A percentile compares a stretch with the other conserved stretches of the same genome.
Conservation (phyloP, 2,797 vertebrate genomes). For the Valencia hispanica region DNA sequence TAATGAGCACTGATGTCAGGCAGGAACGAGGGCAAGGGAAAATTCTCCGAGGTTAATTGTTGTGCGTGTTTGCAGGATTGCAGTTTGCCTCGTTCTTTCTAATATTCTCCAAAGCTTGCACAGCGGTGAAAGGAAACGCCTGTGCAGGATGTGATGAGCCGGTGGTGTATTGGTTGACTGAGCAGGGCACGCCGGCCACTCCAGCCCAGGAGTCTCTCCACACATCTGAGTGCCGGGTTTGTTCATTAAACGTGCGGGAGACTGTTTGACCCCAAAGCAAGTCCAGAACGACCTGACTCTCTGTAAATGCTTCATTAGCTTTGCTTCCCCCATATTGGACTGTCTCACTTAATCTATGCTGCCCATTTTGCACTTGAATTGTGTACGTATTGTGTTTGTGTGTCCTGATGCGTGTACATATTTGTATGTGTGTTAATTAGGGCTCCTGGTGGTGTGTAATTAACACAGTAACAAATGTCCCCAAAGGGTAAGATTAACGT, state of each 20-base stretch:
- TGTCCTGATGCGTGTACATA: conserved; percentile 43
- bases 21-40: conserved; percentile 30
- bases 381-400: conserved; percentile 52
- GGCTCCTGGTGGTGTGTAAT: conserved; percentile 82
- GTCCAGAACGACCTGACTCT: conserved; percentile 57
- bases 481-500: conserved; percentile 84
- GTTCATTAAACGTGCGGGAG: conserved; percentile 64
- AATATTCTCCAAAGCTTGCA: conserved; percentile 46
- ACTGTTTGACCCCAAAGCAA: conserved; percentile 54
- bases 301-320: conserved; percentile 67
- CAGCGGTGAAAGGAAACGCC: conserved; percentile 35
- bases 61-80: conserved; percentile 38
- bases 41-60: conserved; percentile 69
- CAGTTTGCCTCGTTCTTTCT: conserved; percentile 48
- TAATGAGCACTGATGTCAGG: conserved; percentile 58
- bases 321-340: conserved; percentile 45
- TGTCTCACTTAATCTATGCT: conserved; percentile 42
- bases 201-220: conserved; percentile 32
- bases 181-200: conserved; percentile 52
- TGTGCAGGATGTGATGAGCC: conserved; percentile 56
- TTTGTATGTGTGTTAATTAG: conserved; percentile 78
- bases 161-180: conserved; percentile 62
- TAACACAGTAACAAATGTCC: conserved; percentile 83
- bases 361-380: conserved; percentile 46
- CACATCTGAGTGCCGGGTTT: conserved; percentile 41